Evolutionary conservation across 2,797 vertebrate species (phyloP).

Genomic region (Gymnothorax javanicus): DNA sequence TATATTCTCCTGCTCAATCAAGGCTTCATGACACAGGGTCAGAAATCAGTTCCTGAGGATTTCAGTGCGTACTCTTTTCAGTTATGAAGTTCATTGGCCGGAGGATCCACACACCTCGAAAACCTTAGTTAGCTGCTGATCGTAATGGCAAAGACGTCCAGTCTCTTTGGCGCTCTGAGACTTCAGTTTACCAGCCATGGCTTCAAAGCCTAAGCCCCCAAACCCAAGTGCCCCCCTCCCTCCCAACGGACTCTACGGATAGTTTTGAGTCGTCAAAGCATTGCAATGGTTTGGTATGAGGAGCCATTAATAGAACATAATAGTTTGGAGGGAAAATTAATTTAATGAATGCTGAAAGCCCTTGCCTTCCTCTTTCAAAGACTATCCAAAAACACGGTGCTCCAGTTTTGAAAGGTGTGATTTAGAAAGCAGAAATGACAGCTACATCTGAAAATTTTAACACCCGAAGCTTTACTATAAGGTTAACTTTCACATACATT

Average conservation of each 20-base stretch:
- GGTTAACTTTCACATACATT: conserved; percentile 17
- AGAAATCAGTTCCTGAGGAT: too few relatives aligned
- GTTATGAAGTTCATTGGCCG: too few relatives aligned
- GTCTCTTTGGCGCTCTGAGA: too few relatives aligned
- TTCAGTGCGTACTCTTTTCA: too few relatives aligned
- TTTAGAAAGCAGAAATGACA: conserved; percentile 16
- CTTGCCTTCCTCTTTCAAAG: conserved; percentile 1
- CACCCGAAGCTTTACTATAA: conserved; percentile 18
- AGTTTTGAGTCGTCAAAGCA: background rate
- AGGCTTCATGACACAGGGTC: background rate
- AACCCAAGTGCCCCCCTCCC: background rate
- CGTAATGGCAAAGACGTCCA: too few relatives aligned
- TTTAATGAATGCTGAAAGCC: conserved; percentile 7
- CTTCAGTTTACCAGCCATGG: background rate
- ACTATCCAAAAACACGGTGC: conserved; percentile 11
- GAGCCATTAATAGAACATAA: conserved; percentile 13
- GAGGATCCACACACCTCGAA: too few relatives aligned
- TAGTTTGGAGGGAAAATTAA: conserved; percentile 17
- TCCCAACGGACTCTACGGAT: background rate
- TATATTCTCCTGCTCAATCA: background rate
- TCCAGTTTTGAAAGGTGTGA: background rate
- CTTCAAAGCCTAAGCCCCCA: background rate
- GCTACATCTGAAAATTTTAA: conserved; percentile 27
- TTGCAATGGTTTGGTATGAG: background rate
- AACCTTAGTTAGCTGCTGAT: too few relatives aligned